These are phyloP conservation scores for Hydropotes inermis DNA, from an alignment of 2,113 vertebrate species.

Conservation along the genomic window DNA sequence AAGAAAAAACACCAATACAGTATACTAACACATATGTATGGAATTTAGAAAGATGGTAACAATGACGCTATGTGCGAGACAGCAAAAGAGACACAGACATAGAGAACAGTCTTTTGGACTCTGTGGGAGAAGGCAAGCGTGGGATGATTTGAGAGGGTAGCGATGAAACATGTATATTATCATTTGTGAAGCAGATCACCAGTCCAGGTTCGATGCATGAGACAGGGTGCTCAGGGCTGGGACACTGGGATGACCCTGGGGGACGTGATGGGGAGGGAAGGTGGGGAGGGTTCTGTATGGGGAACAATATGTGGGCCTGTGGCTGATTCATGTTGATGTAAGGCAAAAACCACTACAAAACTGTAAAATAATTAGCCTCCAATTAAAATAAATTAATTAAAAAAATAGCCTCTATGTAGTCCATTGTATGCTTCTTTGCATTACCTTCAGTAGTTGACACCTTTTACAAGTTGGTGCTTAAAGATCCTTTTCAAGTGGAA, in stretches of 20 bases:
- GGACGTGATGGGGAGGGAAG: neutral
- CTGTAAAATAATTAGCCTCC: neutral
- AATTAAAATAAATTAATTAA: neutral
- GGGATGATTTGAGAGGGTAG: neutral
- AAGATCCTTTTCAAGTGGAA: neutral
- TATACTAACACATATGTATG: neutral
- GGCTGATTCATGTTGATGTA: neutral
- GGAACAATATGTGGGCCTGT: neutral
- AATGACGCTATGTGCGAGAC: neutral
- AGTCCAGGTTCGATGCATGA: neutral
- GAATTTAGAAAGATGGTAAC: neutral
- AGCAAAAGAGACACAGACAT: neutral
- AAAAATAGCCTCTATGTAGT: neutral
- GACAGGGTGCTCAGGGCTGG: neutral
- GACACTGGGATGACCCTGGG: neutral
- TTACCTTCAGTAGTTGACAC: neutral
- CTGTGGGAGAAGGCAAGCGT: neutral
- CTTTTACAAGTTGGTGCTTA: neutral
- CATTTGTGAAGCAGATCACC: neutral
- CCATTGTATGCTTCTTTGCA: neutral
- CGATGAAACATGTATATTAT: neutral
- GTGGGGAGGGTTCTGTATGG: neutral
- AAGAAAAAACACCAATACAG: neutral
- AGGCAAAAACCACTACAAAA: neutral
- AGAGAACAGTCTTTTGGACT: neutral